These are phyloP conservation scores for Eugnorisma glareosa DNA, from an alignment of 2,888 invertebrate genomes.

Conservation along the genomic window DNA sequence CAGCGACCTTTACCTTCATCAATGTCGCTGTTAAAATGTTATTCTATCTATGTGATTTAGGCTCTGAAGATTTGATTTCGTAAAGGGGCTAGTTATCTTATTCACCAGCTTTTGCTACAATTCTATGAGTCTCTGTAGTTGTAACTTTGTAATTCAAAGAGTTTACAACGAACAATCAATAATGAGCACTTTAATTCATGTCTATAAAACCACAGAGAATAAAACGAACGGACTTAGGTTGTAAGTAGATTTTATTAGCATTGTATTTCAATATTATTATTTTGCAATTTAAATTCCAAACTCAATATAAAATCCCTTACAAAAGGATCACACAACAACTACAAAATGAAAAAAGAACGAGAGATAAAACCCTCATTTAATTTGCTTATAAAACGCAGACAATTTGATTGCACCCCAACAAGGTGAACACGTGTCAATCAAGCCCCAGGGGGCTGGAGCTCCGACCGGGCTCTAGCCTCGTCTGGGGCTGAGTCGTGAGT, in stretches of 20 bases:
- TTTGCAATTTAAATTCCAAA: constrained; percentile 17
- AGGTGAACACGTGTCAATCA: constrained; percentile 82
- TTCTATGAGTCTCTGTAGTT: neutral
- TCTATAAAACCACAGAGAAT: neutral
- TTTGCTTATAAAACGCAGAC: constrained; percentile 69
- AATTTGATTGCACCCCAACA: constrained; percentile 70
- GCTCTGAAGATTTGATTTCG: neutral
- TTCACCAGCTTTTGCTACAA: neutral
- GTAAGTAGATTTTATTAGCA: neutral
- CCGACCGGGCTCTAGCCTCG: constrained; percentile 49
- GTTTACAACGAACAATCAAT: neutral
- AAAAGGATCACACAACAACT: constrained; percentile 27
- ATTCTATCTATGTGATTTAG: neutral
- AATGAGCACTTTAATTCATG: neutral
- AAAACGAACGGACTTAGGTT: neutral
- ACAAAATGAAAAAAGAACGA: constrained; percentile 49
- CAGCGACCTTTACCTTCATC: neutral
- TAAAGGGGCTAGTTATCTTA: no score
- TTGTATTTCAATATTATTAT: neutral
- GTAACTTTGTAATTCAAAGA: neutral
- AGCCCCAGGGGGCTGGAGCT: constrained; percentile 58
- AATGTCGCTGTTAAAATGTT: neutral
- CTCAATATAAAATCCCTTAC: neutral
- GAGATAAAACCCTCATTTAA: constrained; percentile 58
- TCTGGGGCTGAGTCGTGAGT: constrained; percentile 63